Evolutionary conservation across 2,888 invertebrate genomes (phyloP).

Genomic region (Anoncus sp.): DNA sequence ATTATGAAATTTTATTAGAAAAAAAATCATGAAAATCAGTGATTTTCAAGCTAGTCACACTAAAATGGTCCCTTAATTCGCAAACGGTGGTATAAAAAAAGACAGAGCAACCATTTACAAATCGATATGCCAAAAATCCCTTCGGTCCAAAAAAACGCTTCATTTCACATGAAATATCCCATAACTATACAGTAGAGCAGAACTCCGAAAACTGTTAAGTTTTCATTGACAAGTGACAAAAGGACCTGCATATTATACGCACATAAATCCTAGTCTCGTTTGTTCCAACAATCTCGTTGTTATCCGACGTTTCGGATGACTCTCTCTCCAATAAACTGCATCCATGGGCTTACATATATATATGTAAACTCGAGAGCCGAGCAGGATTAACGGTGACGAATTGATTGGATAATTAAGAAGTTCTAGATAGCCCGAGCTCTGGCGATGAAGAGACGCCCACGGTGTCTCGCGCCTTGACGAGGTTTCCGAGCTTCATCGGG

Average conservation of each 20-base stretch:
- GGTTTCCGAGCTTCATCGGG: conserved; percentile 52
- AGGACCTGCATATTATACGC: no score
- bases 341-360: not conserved
- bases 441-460: conserved; percentile 23
- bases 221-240: not conserved
- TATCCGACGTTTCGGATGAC: not conserved
- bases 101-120: no score
- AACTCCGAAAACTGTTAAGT: not conserved
- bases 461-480: conserved; percentile 53
- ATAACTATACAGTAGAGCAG: no score
- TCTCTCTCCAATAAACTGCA: conserved; percentile 24
- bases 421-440: conserved; percentile 26
- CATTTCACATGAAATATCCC: no score
- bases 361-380: not conserved
- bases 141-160: no score
- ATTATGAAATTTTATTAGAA: not conserved
- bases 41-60: no score
- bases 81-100: no score
- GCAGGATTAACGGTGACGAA: conserved; percentile 60
- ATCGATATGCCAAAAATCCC: no score
- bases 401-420: conserved; percentile 64
- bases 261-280: conserved; percentile 1
- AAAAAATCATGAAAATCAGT: no score
- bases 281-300: not conserved
- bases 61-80: no score